phyloP scores from a whole-genome alignment of 2,797 vertebrate genomes.

The Mormyrus proboscirostris region DNA sequence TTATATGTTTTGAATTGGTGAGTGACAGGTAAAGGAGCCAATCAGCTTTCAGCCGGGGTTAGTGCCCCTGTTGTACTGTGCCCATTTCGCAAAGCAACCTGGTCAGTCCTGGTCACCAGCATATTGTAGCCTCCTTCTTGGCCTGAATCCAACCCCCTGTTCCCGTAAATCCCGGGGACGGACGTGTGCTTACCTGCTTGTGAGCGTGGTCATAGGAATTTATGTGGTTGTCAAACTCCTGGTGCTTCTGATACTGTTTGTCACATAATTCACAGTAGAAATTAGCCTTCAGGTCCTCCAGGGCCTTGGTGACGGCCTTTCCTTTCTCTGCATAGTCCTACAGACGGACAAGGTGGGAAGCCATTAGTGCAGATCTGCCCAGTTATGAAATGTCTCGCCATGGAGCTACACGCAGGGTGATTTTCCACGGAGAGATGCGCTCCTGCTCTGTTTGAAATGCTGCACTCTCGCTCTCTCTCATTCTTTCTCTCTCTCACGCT shows the following conservation, averaged over 20 bases:
- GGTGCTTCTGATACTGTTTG: constrained; percentile 96
- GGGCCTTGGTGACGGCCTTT: constrained; percentile 75
- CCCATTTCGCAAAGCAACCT: background rate
- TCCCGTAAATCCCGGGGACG: background rate
- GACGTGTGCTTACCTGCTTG: constrained; percentile 78
- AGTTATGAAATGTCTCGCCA: constrained; percentile 9
- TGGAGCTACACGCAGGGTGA: background rate
- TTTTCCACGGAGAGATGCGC: constrained; percentile 1
- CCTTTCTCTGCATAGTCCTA: constrained; percentile 82
- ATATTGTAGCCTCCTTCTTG: background rate
- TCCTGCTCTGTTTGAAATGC: constrained; percentile 13
- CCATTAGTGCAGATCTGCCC: background rate
- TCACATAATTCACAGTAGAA: constrained; percentile 97
- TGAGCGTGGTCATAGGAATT: constrained; percentile 97
- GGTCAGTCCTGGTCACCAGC: background rate
- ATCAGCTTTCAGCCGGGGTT: background rate
- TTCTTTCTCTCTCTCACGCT: background rate
- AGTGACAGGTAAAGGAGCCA: background rate
- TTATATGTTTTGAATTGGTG: background rate
- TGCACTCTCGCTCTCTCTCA: background rate
- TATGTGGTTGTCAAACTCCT: constrained; percentile 98
- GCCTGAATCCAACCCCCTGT: background rate
- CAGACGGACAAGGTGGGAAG: background rate
- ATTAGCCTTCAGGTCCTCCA: constrained; percentile 85
- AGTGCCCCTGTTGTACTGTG: background rate